Evolutionary conservation across 2,113 vertebrate species (phyloP).

Genomic region (Sphyrna mokarran): DNA sequence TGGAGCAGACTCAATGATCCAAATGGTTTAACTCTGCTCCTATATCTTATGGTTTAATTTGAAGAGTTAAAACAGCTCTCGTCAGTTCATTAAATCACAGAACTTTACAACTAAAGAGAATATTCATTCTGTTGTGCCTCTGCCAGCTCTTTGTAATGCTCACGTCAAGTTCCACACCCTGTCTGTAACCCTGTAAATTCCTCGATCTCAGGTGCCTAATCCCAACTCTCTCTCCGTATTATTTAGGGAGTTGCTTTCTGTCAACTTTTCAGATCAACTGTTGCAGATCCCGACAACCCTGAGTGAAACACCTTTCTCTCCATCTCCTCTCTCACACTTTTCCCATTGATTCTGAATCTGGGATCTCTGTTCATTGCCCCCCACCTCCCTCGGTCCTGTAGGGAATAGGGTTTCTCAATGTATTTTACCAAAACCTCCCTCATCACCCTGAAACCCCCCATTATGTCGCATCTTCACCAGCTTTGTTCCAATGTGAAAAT

Average conservation of each 20-base stretch:
- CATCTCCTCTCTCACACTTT: too few relatives aligned
- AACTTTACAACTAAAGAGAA: not conserved
- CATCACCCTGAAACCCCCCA: not conserved
- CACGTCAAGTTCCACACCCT: too few relatives aligned
- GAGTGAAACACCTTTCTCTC: not conserved
- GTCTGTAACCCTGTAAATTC: too few relatives aligned
- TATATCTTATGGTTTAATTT: not conserved
- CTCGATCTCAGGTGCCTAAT: too few relatives aligned
- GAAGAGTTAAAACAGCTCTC: not conserved
- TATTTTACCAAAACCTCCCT: not conserved
- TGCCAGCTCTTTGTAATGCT: not conserved
- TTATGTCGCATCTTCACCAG: not conserved
- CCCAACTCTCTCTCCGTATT: too few relatives aligned
- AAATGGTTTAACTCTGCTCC: too few relatives aligned
- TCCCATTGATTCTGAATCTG: not conserved
- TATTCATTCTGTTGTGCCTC: not conserved
- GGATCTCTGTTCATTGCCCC: not conserved
- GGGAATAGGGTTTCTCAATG: not conserved
- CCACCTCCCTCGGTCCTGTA: not conserved
- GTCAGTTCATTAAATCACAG: not conserved
- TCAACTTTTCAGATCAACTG: not conserved
- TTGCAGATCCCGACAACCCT: not conserved
- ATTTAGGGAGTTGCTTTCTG: too few relatives aligned
- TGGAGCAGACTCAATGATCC: too few relatives aligned
- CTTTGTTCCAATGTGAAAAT: not conserved